A percentile compares a stretch with the other conserved stretches of the same genome.
phyloP scores from a whole-genome alignment of 2,113 vertebrate species.

The Tyrannus savana region DNA sequence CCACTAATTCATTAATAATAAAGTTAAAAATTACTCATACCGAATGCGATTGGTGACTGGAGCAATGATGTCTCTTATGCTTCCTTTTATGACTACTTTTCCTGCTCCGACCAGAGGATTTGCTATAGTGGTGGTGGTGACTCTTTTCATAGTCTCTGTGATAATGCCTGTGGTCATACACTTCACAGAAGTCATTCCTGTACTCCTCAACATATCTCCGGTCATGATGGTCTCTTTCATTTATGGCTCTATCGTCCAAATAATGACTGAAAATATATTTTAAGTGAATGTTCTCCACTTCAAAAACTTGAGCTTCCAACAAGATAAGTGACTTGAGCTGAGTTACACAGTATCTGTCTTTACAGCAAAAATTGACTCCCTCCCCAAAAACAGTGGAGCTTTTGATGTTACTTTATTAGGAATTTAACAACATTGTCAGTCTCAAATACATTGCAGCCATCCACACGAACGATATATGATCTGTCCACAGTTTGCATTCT shows the following conservation, averaged over 20 bases:
- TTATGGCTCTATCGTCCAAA: constrained; percentile 78
- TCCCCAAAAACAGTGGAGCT: constrained; percentile 14
- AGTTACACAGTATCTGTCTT: constrained; percentile 42
- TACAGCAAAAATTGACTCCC: constrained; percentile 44
- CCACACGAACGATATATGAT: background rate
- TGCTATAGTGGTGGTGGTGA: constrained; percentile 90
- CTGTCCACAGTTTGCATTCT: background rate
- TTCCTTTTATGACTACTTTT: constrained; percentile 86
- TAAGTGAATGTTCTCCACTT: constrained; percentile 68
- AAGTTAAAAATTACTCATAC: constrained; percentile 83
- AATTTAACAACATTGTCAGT: background rate
- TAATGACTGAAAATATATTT: constrained; percentile 81
- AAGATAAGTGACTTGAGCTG: constrained; percentile 62
- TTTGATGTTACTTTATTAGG: constrained; percentile 48
- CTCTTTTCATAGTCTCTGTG: constrained; percentile 82
- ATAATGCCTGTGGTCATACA: constrained; percentile 79
- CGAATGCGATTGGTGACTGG: constrained; percentile 84
- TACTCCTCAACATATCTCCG: constrained; percentile 78
- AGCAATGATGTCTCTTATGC: constrained; percentile 78
- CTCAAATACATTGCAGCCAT: constrained; percentile 21
- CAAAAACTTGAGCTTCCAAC: constrained; percentile 61
- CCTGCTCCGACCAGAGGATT: constrained; percentile 86
- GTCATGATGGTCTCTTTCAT: constrained; percentile 81
- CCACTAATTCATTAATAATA: constrained; percentile 66
- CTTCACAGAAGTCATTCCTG: constrained; percentile 81